Percentiles rank a stretch among this genome's conserved stretches.
phyloP scores from a whole-genome alignment of 2,797 vertebrate genomes.

The Falco concolor region DNA sequence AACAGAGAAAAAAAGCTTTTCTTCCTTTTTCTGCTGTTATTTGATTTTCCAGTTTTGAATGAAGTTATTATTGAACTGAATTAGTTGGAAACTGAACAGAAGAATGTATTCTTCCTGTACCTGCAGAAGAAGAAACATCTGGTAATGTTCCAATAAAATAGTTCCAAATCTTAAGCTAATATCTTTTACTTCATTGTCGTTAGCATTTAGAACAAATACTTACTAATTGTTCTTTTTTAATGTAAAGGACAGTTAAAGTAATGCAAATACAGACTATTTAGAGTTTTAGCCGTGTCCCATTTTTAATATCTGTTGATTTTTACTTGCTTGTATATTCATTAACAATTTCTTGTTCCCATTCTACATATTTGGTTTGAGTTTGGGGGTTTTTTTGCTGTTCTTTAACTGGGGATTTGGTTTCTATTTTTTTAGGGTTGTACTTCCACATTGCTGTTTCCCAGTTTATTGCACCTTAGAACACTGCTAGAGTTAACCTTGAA shows the following conservation, averaged over 20 bases:
- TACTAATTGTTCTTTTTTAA: neutral
- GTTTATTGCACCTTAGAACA: neutral
- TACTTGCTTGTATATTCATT: neutral
- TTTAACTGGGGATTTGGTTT: neutral
- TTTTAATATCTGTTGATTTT: neutral
- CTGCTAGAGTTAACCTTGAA: neutral
- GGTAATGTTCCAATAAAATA: neutral
- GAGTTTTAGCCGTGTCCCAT: neutral
- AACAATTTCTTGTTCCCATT: neutral
- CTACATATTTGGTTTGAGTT: neutral
- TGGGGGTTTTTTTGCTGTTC: neutral
- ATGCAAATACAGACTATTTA: neutral
- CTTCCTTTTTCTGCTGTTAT: neutral
- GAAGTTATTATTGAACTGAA: neutral
- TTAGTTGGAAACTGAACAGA: neutral
- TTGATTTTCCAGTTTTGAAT: neutral
- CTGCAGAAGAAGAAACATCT: neutral
- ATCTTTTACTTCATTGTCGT: neutral
- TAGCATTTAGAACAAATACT: neutral
- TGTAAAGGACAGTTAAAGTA: neutral
- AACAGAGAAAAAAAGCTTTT: neutral
- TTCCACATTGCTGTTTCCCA: neutral
- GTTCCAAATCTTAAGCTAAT: neutral
- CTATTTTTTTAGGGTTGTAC: neutral
- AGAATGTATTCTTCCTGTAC: neutral